Base-by-base conservation (phyloP, 1,140 invertebrate genomes). In the Odontomachus brunneus region DNA sequence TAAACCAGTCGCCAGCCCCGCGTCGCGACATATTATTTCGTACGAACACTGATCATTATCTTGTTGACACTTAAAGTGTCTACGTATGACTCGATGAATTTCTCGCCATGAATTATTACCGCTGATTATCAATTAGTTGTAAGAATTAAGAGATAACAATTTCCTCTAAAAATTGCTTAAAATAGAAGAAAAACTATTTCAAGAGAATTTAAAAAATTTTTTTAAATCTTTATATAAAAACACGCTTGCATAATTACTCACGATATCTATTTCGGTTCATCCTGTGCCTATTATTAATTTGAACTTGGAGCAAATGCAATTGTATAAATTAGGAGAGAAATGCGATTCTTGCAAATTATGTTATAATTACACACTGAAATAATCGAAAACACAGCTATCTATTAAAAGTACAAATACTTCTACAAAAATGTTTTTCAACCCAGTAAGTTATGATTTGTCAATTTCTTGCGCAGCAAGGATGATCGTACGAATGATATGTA, bases 11-110 rank as follows among this genome's bases (percentile, higher is more conserved):
- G 65, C 38, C 65, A 80, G 65, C 17, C n/a, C n/a, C 63, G 44
- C 49, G 14, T 80, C 51, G 24, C 33, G 48, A 80, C 71, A 80
- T 71, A 80, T 71, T 71, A 71, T 80, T 71, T 71, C 75, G 38
- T 22, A 57, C 59, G 38, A 80, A 59, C 75, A 57, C 71, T 80
- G 65, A 80, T 80, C 57, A 71, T 57, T n/a, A n/a, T 69, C 53
- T 59, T 57, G 17, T 76, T 63, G 57, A 78, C 12, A 71, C 71
- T 80, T 7, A 29, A 71, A 38, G 38, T 38, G 29, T 66, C 19
- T 59, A 44, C 53, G 51, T 19, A 51, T 26, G 19, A 19, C 26
- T 26, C 9, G 38, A 29, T 44, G n/a, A 69, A 71, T 59, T 55
- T 78, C 1, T 14, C 12, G 1, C 49, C 62, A 19, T 69, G 3